These are phyloP conservation scores for Enteromius radiatus DNA, from an alignment of 2,797 vertebrate genomes.

Conservation along the genomic window DNA sequence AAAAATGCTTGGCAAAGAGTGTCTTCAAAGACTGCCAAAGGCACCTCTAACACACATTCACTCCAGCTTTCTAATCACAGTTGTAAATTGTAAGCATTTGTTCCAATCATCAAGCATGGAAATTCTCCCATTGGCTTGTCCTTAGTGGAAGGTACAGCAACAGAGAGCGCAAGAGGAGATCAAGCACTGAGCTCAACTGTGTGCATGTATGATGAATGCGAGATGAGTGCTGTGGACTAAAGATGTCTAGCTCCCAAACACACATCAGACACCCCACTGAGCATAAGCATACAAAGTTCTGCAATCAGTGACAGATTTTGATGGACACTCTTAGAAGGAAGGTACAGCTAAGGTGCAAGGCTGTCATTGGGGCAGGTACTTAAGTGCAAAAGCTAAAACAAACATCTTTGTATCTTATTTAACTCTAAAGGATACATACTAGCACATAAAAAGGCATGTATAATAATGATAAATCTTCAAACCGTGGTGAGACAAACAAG, in stretches of 20 bases:
- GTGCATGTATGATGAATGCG: constrained; percentile 42
- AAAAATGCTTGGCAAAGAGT: constrained; percentile 7
- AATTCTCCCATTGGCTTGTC: constrained; percentile 35
- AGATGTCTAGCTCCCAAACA: constrained; percentile 8
- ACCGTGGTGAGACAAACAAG: neutral
- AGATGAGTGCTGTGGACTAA: constrained; percentile 24
- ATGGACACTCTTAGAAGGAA: neutral
- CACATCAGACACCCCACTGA: constrained; percentile 31
- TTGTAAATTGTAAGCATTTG: constrained; percentile 44
- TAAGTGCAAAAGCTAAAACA: neutral
- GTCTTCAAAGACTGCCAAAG: constrained; percentile 6
- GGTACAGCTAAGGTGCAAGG: neutral
- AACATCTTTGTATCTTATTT: neutral
- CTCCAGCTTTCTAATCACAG: constrained; percentile 25
- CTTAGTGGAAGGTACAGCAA: constrained; percentile 13
- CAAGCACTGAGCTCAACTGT: constrained; percentile 25
- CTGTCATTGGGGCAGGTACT: neutral
- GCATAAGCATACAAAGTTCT: constrained; percentile 10
- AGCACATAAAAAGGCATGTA: no score
- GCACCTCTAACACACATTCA: constrained; percentile 18
- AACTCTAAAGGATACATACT: neutral
- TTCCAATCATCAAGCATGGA: constrained; percentile 46
- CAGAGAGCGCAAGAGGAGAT: constrained; percentile 23
- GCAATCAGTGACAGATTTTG: neutral
- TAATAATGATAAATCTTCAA: neutral